Evolutionary conservation across 2,797 vertebrate genomes (phyloP), one percentile per base, ranked within the genome.

Genomic region (Tolypeutes matacus): DNA sequence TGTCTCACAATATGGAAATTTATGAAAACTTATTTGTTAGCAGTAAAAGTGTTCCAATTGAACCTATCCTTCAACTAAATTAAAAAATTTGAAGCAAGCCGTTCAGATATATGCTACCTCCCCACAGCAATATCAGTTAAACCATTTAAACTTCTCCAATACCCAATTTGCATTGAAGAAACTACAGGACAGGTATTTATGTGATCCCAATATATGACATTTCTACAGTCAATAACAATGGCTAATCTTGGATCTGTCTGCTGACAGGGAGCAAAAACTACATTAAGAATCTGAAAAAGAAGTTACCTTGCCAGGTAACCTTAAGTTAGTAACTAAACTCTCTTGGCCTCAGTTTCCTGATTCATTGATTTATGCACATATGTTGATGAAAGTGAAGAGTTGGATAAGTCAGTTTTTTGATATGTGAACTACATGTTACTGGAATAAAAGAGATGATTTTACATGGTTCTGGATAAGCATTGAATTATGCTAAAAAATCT

Each of bases 1-100:
- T 72, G 62, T 72, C 39, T 96, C 27, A 49, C 21, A 62, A 27
- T 64, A 75, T n/a, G 27, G 64, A 69, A 83, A 4, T 42, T 64
- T 75, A 83, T 31, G 20, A 76, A 87, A 91, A 64, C 17, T n/a
- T 51, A 53, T 65, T 18, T 86, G 69, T 23, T 69, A 17, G 58
- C 27, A 58, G 20, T 62, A 51, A 92, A 86, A 70, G 62, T n/a
- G 15, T 92, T 53, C 21, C 25, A 65, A 34, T 27, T 70, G 23
- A 9, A 25, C 42, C 65, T 82, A 4, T 81, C 67, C 46, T 25
- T 3, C 3, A 20, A 85, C 23, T 17, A 12, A 11, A 25, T 36
- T 76, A 88, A 42, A 27, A n/a, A 46, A 23, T 86, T 90, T 62
- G 51, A 94, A 64, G n/a, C 10, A 86, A 91, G 23, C 3, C 89